A percentile compares a stretch with the other conserved stretches of the same genome.
Conservation (phyloP, 2,113 vertebrate species). For the Hippoglossus stenolepis region DNA sequence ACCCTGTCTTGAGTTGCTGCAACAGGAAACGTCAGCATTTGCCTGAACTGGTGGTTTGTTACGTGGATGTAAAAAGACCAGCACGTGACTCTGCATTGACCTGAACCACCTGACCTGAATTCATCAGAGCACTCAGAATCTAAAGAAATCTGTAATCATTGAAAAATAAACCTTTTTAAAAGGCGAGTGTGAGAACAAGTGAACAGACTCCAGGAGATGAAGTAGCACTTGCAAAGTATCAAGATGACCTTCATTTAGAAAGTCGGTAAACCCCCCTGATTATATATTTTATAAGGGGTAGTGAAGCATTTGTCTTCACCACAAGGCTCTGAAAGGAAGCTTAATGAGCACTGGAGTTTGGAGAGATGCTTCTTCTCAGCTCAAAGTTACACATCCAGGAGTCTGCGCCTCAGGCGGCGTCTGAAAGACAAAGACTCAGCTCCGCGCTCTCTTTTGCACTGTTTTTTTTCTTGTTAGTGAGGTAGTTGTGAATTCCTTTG, state of each 20-base stretch:
- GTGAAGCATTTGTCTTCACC: slow-evolving; percentile 26
- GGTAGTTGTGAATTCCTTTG: slow-evolving; percentile 73
- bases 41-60: too few species aligned
- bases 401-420: slow-evolving; percentile 55
- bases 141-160: too few species aligned
- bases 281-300: slow-evolving; percentile 21
- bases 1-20: too few species aligned
- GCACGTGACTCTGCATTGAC: too few species aligned
- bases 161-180: too few species aligned
- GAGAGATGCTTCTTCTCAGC: slow-evolving; percentile 32
- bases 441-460: slow-evolving; percentile 52
- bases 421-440: slow-evolving; percentile 62
- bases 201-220: neutral
- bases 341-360: slow-evolving; percentile 62
- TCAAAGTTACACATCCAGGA: slow-evolving; percentile 43
- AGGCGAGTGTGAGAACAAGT: neutral
- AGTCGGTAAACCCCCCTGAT: slow-evolving; percentile 27
- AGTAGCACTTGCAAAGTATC: neutral
- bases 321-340: slow-evolving; percentile 33
- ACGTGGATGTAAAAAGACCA: too few species aligned
- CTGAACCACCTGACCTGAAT: too few species aligned
- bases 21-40: too few species aligned
- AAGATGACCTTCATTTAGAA: slow-evolving; percentile 30
- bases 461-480: slow-evolving; percentile 59
- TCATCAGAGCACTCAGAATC: neutral